phyloP scores from a whole-genome alignment of 1,140 invertebrate species.

The Hyles vespertilio region DNA sequence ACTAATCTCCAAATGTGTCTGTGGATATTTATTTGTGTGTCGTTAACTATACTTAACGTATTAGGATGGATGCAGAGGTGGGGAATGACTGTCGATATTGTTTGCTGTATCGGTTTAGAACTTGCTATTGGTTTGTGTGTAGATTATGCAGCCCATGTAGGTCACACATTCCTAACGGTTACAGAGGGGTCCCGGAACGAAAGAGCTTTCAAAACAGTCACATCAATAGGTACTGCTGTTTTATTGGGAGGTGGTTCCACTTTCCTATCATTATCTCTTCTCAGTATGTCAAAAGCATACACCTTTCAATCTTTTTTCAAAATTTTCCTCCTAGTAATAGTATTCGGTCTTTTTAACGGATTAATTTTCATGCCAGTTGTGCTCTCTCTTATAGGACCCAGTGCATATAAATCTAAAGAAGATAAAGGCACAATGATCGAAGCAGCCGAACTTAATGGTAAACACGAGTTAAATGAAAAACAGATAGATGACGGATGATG shows the following conservation, averaged over 20 bases:
- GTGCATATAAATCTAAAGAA: slow-evolving; percentile 56
- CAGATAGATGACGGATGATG: slow-evolving; percentile 22
- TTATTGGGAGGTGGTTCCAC: slow-evolving; percentile 88
- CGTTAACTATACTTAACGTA: slow-evolving; percentile 87
- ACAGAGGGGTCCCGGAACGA: slow-evolving; percentile 76
- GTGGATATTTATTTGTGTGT: slow-evolving; percentile 86
- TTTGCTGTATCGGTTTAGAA: slow-evolving; percentile 89
- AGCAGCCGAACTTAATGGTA: slow-evolving; percentile 51
- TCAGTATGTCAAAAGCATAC: slow-evolving; percentile 85
- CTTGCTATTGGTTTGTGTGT: slow-evolving; percentile 92
- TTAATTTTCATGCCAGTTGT: slow-evolving; percentile 85
- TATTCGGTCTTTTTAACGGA: slow-evolving; percentile 87
- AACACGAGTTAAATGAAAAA: slow-evolving; percentile 33
- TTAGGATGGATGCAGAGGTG: slow-evolving; percentile 87
- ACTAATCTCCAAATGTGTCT: slow-evolving; percentile 87
- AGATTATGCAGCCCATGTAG: slow-evolving; percentile 92
- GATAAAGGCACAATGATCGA: slow-evolving; percentile 33
- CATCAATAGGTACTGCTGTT: slow-evolving; percentile 87
- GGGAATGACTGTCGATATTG: slow-evolving; percentile 91
- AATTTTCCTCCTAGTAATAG: slow-evolving; percentile 85
- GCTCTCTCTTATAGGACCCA: slow-evolving; percentile 83
- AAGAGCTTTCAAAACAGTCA: slow-evolving; percentile 82
- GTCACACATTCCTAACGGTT: slow-evolving; percentile 85
- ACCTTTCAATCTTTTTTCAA: slow-evolving; percentile 89
- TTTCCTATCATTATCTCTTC: slow-evolving; percentile 84